Base-by-base conservation (phyloP, 2,797 vertebrate species). In the Acipenser ruthenus region DNA sequence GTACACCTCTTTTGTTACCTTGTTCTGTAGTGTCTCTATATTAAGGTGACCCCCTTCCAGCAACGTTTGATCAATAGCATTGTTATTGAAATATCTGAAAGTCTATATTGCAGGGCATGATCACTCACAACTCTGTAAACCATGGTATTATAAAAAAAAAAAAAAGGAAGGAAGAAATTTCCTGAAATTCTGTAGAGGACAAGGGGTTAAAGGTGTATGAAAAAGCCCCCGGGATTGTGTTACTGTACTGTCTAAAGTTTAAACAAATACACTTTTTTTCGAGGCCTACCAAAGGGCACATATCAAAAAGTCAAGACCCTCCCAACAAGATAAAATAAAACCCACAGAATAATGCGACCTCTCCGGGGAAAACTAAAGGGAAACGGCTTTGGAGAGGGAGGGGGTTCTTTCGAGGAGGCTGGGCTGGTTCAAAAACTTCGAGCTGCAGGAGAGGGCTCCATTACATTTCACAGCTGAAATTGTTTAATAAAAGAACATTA, bases 401-500 rank as follows among this genome's bases (percentile, higher is more conserved):
- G 86, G 79, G 79, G 74, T 85, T 79, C 83, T 84, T 87, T 84
- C 77, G 79, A 79, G 68, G 81, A 79, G 79, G 50, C 55, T 13
- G 12, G 55, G 11, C 55, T 58, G 12, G 10, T 58, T 58, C 55
- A 58, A 58, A 58, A 58, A 58, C 13, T 55, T 15, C 0, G 55
- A 76, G 69, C 83, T 81, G 81, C 83, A 77, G 74, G 82, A 75
- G 78, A 86, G 84, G 84, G 23, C 23, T 87, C 83, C 86, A 83
- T 81, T 77, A 82, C 83, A 83, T 85, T 80, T 87, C 84, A 80
- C 85, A 89, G 84, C 84, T 84, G 79, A 87, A 82, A 80, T 83
- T 84, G 81, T 87, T 87, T 88, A 88, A 84, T 85, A 80, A 88
- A 89, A 86, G 83, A 84, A 79, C 82, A 76, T 82, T 85, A 83